These are phyloP conservation scores for Drosophila erecta DNA, from an alignment of 1,140 invertebrate genomes.

Conservation along the genomic window DNA sequence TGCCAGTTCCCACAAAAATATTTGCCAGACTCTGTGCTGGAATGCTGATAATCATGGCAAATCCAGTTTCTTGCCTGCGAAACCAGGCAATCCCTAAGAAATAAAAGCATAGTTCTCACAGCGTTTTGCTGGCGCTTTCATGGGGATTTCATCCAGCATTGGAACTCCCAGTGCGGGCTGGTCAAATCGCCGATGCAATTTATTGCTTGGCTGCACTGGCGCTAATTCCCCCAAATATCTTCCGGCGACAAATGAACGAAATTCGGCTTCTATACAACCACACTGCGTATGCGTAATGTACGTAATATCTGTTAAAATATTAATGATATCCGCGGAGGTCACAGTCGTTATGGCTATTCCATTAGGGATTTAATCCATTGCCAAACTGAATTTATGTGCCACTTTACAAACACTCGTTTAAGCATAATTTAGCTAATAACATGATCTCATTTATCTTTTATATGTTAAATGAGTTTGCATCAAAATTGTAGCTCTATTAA, in stretches of 20 bases:
- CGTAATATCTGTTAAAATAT: constrained; percentile 28
- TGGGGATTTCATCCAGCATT: neutral
- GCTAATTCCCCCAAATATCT: constrained; percentile 55
- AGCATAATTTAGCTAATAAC: constrained; percentile 9
- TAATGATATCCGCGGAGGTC: constrained; percentile 21
- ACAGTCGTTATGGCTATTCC: constrained; percentile 31
- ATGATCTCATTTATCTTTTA: neutral
- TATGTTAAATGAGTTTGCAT: neutral
- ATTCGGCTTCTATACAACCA: constrained; percentile 30
- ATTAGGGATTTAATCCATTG: constrained; percentile 30
- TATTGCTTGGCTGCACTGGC: constrained; percentile 56
- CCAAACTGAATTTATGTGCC: constrained; percentile 18
- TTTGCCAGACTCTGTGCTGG: constrained; percentile 8
- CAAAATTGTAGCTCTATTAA: neutral
- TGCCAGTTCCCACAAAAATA: constrained; percentile 14
- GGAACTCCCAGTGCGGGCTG: constrained; percentile 1
- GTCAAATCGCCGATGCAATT: constrained; percentile 54
- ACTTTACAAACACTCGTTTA: neutral
- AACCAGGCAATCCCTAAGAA: neutral
- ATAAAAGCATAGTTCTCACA: neutral
- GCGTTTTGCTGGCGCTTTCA: neutral
- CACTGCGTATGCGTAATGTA: constrained; percentile 48
- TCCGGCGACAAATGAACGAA: constrained; percentile 44
- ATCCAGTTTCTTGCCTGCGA: constrained; percentile 1
- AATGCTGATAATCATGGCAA: constrained; percentile 18